Evolutionary conservation across 2,797 vertebrate species (phyloP).

Genomic region (Heterohyrax brucei): DNA sequence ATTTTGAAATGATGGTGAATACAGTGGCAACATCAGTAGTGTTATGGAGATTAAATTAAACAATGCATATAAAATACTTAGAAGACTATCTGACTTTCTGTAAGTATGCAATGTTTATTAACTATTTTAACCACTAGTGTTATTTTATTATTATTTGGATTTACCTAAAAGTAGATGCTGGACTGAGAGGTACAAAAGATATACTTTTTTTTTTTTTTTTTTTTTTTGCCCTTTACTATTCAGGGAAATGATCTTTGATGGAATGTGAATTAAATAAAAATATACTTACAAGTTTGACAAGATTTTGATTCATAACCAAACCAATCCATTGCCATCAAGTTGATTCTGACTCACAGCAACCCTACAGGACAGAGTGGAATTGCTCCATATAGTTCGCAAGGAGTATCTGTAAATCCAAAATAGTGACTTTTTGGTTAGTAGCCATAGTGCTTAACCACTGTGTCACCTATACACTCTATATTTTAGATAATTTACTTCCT

Average conservation of each 20-base stretch:
- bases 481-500: not conserved
- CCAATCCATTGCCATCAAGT: too few relatives aligned
- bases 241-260: not conserved
- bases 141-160: not conserved
- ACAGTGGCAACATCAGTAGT: not conserved
- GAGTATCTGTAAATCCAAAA: too few relatives aligned
- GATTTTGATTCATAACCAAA: not conserved
- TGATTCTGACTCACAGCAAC: too few relatives aligned
- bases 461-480: not conserved
- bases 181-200: not conserved
- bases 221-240: not conserved
- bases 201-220: too few relatives aligned
- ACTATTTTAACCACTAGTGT: not conserved
- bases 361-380: too few relatives aligned
- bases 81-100: not conserved
- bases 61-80: not conserved
- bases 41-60: slow-evolving; percentile 13
- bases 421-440: too few relatives aligned
- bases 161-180: not conserved
- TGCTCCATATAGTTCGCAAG: too few relatives aligned
- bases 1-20: not conserved
- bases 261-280: not conserved
- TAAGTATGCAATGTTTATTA: not conserved
- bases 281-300: not conserved
- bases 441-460: too few relatives aligned